Base-by-base conservation (phyloP, 1,140 invertebrate genomes). In the Leptopilina clavipes region DNA sequence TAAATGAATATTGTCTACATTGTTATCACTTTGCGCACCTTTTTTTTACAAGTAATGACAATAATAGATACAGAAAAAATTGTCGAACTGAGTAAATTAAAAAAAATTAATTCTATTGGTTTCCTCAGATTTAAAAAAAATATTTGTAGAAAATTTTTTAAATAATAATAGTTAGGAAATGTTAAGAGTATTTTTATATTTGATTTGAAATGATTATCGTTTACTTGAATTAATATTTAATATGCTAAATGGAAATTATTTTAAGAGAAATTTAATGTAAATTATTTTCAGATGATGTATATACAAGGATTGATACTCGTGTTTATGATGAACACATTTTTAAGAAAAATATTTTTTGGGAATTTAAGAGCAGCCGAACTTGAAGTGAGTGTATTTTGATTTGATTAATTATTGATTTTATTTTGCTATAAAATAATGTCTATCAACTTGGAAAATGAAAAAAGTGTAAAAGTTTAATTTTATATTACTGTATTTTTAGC, bases 281-380 rank as follows among this genome's bases (percentile, higher is more conserved):
- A 76, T 86, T 86, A 84, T 85, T 94, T 95, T 72, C 91, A 99
- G 98, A 97, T 99, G 70, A 96, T 99, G 85, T 99, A 99, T 91
- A 93, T 99, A 80, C 98, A 99, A 93, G 97, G 97, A 70, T 96
- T 99, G 89, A 97, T 99, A 54, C 93, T 99, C 87, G 97, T 99
- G 22, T 94, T 99, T 83, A 92, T 99, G 84, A 93, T 97, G 86
- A 98, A 98, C 71, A 99, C 99, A 91, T 91, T 99, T 76, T 93
- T 99, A 89, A 94, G 97, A 85, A 99, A 97, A 91, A 94, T 98
- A 89, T 99, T 99, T 91, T 98, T 99, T 92, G 99, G 99, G 70
- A 96, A 98, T 86, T 91, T 99, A 71, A 93, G 98, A 84, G 95
- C 98, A 75, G 97, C 98, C 59, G 99, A 99, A 93, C 96, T 99